phyloP scores from a whole-genome alignment of 2,888 invertebrate species.

The Nomada hirtipes region DNA sequence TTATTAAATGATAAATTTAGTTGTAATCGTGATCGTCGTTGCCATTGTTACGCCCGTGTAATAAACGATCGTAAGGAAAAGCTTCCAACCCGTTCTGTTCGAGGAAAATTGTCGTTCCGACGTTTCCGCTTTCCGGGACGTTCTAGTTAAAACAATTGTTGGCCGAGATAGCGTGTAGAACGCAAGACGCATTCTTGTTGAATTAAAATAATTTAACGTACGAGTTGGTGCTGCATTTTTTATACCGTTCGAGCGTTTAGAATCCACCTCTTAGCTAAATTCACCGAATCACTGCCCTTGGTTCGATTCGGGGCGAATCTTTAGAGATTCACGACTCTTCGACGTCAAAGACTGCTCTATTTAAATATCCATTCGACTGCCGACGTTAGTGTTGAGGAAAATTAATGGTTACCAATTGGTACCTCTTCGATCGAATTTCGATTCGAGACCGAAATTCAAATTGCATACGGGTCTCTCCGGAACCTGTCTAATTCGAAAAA shows the following conservation, averaged over 20 bases:
- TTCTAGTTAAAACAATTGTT: conserved; percentile 25
- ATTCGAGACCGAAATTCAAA: conserved; percentile 36
- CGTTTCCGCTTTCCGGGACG: not conserved
- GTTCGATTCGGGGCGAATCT: conserved; percentile 10
- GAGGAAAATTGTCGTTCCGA: conserved; percentile 29
- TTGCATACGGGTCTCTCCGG: not conserved
- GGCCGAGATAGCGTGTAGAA: conserved; percentile 11
- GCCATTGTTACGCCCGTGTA: conserved; percentile 58
- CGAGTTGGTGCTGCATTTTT: conserved; percentile 67
- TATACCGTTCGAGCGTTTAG: conserved; percentile 51
- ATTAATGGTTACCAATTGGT: conserved; percentile 37
- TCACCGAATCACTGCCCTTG: conserved; percentile 25
- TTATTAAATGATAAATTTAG: conserved; percentile 68
- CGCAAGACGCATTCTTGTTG: conserved; percentile 41
- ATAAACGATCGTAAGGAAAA: conserved; percentile 38
- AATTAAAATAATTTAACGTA: conserved; percentile 53
- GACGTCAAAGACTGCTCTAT: conserved; percentile 70
- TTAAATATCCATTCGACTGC: not conserved
- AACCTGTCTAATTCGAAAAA: conserved; percentile 14
- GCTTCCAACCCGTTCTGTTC: conserved; percentile 35
- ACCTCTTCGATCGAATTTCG: conserved; percentile 26
- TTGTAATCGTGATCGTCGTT: conserved; percentile 67
- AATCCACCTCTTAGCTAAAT: conserved; percentile 46
- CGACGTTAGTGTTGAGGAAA: not conserved
- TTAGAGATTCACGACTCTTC: conserved; percentile 51